Percentiles rank a stretch among this genome's conserved stretches.
Evolutionary conservation across 1,140 invertebrate species (phyloP).

Genomic region (Frieseomelitta varia): DNA sequence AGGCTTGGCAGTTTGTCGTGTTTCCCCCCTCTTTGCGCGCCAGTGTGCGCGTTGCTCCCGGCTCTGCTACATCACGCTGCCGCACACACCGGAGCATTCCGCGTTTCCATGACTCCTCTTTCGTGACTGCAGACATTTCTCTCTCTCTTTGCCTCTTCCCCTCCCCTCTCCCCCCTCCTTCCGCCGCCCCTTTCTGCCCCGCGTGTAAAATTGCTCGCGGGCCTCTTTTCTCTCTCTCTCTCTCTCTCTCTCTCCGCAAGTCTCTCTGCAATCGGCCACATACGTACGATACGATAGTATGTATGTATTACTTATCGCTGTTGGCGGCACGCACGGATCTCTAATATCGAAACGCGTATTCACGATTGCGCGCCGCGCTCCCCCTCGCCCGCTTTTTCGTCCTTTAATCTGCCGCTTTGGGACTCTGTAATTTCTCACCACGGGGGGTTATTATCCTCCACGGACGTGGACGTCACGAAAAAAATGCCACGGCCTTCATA

Average conservation of each 20-base stretch:
- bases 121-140: slow-evolving; percentile 57
- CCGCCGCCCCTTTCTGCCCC: background rate
- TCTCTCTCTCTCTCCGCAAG: background rate
- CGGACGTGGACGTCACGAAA: slow-evolving; percentile 17
- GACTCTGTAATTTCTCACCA: slow-evolving; percentile 46
- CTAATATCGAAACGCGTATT: slow-evolving; percentile 40
- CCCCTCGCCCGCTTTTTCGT: slow-evolving; percentile 41
- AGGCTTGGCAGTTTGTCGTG: slow-evolving; percentile 80
- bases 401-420: slow-evolving; percentile 43
- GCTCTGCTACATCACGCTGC: slow-evolving; percentile 23
- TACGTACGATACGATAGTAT: too few species aligned
- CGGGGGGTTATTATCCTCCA: slow-evolving; percentile 25
- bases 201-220: slow-evolving; percentile 36
- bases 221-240: background rate
- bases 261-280: slow-evolving; percentile 23
- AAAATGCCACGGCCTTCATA: background rate
- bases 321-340: slow-evolving; percentile 13
- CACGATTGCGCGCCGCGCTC: slow-evolving; percentile 35
- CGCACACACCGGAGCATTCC: slow-evolving; percentile 40
- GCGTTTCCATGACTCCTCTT: slow-evolving; percentile 52
- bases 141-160: background rate
- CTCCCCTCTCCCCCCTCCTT: too few species aligned
- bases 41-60: slow-evolving; percentile 26
- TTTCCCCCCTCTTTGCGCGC: slow-evolving; percentile 24
- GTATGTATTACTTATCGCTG: slow-evolving; percentile 46